Evolutionary conservation across 2,797 vertebrate species (phyloP), one percentile per base, ranked within the genome.

Genomic region (Mormyrus hasselquistii): DNA sequence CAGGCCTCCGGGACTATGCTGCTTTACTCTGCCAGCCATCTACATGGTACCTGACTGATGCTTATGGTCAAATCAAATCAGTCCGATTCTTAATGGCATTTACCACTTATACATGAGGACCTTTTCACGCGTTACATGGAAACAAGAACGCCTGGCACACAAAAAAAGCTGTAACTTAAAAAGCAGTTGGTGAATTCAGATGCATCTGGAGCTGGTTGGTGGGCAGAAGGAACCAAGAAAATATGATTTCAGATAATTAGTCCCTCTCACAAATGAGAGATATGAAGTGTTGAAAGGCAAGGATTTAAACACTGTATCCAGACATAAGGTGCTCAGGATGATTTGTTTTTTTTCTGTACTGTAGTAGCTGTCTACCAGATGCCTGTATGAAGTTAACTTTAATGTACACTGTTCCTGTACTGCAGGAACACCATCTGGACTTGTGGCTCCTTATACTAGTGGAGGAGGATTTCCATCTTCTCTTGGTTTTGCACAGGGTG

Each of bases 401-500:
- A 55, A 41, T 59, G 52, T 53, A 82, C 69, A 44, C 4, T 55
- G 82, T 59, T 47, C 73, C 88, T 87, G 16, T 57, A 19, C 53
- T n/a, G 16, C 90, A 96, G 95, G 96, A 92, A 95, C 95, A 89
- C 96, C 96, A 79, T 95, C 95, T 90, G 95, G 95, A 94, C 95
- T 96, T 14, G 93, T 96, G 89, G 94, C 95, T 88, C 95, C 96
- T 91, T 96, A 96, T 94, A 95, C 95, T 89, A 95, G 95, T 92
- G 96, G 95, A 93, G 95, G 95, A 93, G 95, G 95, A 88, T 96
- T 95, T 94, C 95, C 95, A 84, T 95, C 95, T 89, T 96, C 96
- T 92, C 94, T 96, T 88, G 95, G 95, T 90, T 94, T 96, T 90
- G 94, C 95, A 2, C 95, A 96, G 92, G 93, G 94, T 88, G 94